Evolutionary conservation across 2,797 vertebrate genomes (phyloP).

Genomic region (Chaenodraco wilsoni): DNA sequence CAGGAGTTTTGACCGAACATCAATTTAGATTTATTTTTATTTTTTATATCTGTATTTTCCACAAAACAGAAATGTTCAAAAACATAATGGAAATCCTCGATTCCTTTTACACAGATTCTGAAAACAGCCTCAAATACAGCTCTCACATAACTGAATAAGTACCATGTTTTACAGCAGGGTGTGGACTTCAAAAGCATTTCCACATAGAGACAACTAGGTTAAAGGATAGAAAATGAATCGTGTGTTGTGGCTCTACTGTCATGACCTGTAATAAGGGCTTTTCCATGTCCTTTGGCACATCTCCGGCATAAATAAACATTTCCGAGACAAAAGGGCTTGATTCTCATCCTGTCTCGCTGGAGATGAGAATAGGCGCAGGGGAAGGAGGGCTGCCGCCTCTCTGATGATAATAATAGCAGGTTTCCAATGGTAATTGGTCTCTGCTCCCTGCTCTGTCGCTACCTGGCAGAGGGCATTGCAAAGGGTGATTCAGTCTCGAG

Average conservation of each 20-base stretch:
- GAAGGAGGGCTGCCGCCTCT: conserved; percentile 72
- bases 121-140: conserved; percentile 49
- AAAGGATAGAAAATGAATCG: conserved; percentile 75
- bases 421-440: conserved; percentile 73
- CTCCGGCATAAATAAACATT: conserved; percentile 71
- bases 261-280: conserved; percentile 77
- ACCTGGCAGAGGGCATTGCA: conserved; percentile 62
- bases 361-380: conserved; percentile 58
- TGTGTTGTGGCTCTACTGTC: conserved; percentile 67
- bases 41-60: conserved; percentile 3
- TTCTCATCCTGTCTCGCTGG: conserved; percentile 63
- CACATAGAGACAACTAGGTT: conserved; percentile 66
- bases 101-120: conserved; percentile 8
- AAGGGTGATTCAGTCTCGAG: conserved; percentile 72
- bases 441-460: conserved; percentile 63
- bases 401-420: conserved; percentile 81
- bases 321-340: conserved; percentile 67
- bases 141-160: conserved; percentile 73
- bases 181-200: conserved; percentile 70
- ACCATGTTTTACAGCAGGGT: conserved; percentile 71
- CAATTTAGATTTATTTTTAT: conserved; percentile 17
- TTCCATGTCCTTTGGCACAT: conserved; percentile 74
- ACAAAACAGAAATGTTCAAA: conserved; percentile 12
- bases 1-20: conserved; percentile 13
- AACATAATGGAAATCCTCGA: conserved; percentile 11